phyloP scores from a whole-genome alignment of 2,797 vertebrate genomes.

The Lagodon rhomboides region DNA sequence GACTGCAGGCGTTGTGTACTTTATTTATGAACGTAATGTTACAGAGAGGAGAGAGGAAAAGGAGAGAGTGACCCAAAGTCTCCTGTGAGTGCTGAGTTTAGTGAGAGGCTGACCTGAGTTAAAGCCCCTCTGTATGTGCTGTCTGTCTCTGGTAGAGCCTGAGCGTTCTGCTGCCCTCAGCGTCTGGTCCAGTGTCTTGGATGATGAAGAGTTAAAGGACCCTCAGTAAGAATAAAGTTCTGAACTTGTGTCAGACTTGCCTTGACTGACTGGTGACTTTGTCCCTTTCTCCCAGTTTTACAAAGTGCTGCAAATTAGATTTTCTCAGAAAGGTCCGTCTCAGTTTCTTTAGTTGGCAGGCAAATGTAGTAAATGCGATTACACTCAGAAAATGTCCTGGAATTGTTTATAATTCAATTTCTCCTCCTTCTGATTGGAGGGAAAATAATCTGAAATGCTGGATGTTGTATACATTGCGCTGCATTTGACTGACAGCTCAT shows the following conservation, averaged over 20 bases:
- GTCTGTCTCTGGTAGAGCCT: no score
- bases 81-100: no score
- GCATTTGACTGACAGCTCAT: neutral
- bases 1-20: no score
- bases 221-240: neutral
- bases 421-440: neutral
- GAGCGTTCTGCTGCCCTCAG: no score
- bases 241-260: neutral
- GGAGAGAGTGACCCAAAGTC: no score
- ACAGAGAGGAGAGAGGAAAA: no score
- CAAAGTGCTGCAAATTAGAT: slow-evolving; percentile 18
- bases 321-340: slow-evolving; percentile 20
- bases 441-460: neutral
- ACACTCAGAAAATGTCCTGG: neutral
- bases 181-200: no score
- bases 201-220: neutral
- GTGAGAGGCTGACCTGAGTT: no score
- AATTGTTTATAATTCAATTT: slow-evolving; percentile 7
- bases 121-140: no score
- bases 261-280: slow-evolving; percentile 28
- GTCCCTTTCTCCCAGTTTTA: slow-evolving; percentile 34
- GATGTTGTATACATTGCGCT: neutral
- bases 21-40: no score
- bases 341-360: neutral
- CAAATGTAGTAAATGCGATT: slow-evolving; percentile 15